A percentile compares a stretch with the other conserved stretches of the same genome.
These are phyloP conservation scores for Epirrita christyi DNA, from an alignment of 2,888 invertebrate genomes.

Conservation along the genomic window DNA sequence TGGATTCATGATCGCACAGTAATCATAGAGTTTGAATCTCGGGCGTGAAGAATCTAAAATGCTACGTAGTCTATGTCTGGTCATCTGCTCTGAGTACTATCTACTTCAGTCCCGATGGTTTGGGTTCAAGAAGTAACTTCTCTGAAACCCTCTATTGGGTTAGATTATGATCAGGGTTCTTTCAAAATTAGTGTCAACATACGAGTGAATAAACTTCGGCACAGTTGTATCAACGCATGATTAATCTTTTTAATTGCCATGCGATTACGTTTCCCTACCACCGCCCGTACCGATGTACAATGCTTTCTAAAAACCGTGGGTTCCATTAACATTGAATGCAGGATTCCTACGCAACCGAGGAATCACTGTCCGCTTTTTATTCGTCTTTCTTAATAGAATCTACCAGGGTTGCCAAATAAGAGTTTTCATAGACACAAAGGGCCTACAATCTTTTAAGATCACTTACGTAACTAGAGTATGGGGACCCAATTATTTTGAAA, in stretches of 20 bases:
- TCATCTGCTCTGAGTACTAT: too few relatives aligned
- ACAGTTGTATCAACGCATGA: slow-evolving; percentile 37
- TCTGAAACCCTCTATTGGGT: neutral
- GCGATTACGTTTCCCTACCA: slow-evolving; percentile 42
- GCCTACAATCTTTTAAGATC: slow-evolving; percentile 4
- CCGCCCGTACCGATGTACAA: slow-evolving; percentile 39
- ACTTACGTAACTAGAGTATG: slow-evolving; percentile 4
- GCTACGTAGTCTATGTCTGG: too few relatives aligned
- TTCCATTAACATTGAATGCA: slow-evolving; percentile 39
- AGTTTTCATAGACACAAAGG: slow-evolving; percentile 6
- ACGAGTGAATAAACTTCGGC: slow-evolving; percentile 22
- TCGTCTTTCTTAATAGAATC: slow-evolving; percentile 21
- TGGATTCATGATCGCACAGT: too few relatives aligned
- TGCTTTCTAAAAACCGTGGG: slow-evolving; percentile 55
- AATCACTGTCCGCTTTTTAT: slow-evolving; percentile 36
- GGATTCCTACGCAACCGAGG: slow-evolving; percentile 36
- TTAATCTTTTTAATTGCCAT: slow-evolving; percentile 42
- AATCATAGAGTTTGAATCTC: too few relatives aligned
- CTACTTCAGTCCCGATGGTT: neutral
- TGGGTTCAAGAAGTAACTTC: neutral
- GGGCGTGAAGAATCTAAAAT: too few relatives aligned
- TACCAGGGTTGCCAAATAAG: slow-evolving; percentile 32
- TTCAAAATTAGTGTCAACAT: neutral
- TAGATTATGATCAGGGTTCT: neutral
- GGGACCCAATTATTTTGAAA: slow-evolving; percentile 17